These are phyloP conservation scores for Lerema accius DNA, from an alignment of 1,140 invertebrate species.

Conservation along the genomic window DNA sequence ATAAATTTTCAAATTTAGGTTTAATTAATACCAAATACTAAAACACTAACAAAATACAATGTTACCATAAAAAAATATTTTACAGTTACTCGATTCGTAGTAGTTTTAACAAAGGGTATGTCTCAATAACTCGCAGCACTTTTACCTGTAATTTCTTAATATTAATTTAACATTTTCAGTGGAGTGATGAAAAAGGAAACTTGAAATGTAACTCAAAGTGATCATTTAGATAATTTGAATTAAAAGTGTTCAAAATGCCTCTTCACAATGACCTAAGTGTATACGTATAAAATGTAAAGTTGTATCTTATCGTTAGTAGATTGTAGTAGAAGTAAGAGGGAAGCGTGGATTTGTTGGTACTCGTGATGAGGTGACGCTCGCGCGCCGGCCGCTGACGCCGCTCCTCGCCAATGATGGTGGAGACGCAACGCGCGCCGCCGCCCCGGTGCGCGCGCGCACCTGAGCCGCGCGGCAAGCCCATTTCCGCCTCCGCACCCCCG, in stretches of 20 bases:
- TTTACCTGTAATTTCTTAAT: no score
- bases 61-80: no score
- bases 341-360: conserved; percentile 37
- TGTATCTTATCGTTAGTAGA: conserved; percentile 36
- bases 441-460: conserved; percentile 75
- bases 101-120: conserved; percentile 7
- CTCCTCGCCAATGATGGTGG: conserved; percentile 81
- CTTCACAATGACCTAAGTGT: conserved; percentile 12
- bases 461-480: conserved; percentile 71
- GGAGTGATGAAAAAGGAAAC: no score
- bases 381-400: conserved; percentile 78
- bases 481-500: conserved; percentile 68
- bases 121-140: background rate
- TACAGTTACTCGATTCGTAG: no score
- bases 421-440: conserved; percentile 79
- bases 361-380: conserved; percentile 76
- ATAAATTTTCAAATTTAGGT: no score
- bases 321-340: conserved; percentile 33
- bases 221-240: conserved; percentile 3
- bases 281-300: conserved; percentile 38
- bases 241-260: conserved; percentile 36
- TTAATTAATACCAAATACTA: no score
- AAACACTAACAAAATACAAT: no score
- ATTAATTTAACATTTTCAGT: no score
- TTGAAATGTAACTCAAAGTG: background rate